A percentile compares a stretch with the other conserved stretches of the same genome.
phyloP scores from a whole-genome alignment of 2,888 invertebrate species.

The Pandemis cinnamomeana region DNA sequence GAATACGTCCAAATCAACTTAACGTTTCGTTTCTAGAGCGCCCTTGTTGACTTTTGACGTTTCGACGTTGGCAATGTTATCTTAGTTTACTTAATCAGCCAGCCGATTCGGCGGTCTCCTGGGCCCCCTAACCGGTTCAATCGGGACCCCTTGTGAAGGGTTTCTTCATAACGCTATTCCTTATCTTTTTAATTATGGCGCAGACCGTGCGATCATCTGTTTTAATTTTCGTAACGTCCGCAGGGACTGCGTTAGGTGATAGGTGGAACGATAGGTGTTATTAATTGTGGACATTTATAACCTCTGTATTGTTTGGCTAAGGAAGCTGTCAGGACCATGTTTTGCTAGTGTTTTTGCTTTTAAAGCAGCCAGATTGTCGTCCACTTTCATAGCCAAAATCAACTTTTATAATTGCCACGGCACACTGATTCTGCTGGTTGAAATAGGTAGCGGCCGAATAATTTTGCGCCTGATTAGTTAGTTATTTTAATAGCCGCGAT shows the following conservation, averaged over 20 bases:
- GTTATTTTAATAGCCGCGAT: neutral
- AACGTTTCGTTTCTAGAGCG: constrained; percentile 69
- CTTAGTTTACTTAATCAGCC: constrained; percentile 84
- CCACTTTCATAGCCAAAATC: neutral
- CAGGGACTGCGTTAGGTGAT: constrained; percentile 62
- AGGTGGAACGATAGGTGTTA: constrained; percentile 46
- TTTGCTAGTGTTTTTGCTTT: neutral
- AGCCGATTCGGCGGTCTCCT: constrained; percentile 72
- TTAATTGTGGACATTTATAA: constrained; percentile 39
- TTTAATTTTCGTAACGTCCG: constrained; percentile 76
- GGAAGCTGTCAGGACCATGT: neutral
- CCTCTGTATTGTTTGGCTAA: neutral
- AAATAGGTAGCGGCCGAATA: neutral
- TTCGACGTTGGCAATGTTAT: constrained; percentile 79
- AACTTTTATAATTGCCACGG: neutral
- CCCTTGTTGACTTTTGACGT: constrained; percentile 84
- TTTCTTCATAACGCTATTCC: constrained; percentile 73
- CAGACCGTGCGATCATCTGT: constrained; percentile 77
- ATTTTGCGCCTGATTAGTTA: neutral
- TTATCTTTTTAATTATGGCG: constrained; percentile 84
- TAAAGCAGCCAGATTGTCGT: too few relatives aligned
- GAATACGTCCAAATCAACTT: constrained; percentile 80
- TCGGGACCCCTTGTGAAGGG: constrained; percentile 71
- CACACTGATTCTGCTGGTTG: neutral
- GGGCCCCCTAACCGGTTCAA: constrained; percentile 75